Conservation (phyloP, 2,113 vertebrate genomes). For the Eretmochelys imbricata region DNA sequence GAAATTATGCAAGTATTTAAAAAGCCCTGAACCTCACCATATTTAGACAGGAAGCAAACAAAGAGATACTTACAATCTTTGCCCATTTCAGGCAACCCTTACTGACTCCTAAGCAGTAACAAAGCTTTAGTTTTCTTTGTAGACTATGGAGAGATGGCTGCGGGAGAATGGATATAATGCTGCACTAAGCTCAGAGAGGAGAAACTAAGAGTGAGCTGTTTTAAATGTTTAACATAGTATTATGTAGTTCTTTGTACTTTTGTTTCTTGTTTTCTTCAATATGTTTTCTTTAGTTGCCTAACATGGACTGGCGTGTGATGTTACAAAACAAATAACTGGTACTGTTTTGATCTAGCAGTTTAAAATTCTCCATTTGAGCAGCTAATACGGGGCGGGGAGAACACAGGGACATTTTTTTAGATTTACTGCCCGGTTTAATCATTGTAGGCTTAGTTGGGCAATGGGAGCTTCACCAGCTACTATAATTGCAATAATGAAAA, state of each 20-base stretch:
- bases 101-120: background rate
- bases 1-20: background rate
- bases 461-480: slow-evolving; percentile 1
- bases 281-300: slow-evolving; percentile 8
- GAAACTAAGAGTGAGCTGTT: slow-evolving; percentile 31
- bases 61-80: background rate
- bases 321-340: slow-evolving; percentile 12
- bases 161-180: slow-evolving; percentile 21
- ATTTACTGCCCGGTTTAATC: background rate
- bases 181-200: background rate
- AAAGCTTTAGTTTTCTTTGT: slow-evolving; percentile 21
- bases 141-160: background rate
- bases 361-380: background rate
- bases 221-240: slow-evolving; percentile 22
- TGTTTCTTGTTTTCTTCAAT: background rate
- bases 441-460: background rate
- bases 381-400: background rate
- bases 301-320: background rate
- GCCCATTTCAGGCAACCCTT: background rate
- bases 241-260: slow-evolving; percentile 26
- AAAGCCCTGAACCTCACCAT: background rate
- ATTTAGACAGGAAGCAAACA: background rate
- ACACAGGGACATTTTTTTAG: background rate
- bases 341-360: background rate
- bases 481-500: background rate